Evolutionary conservation across 2,113 vertebrate species (phyloP).

Genomic region (Lynx canadensis): DNA sequence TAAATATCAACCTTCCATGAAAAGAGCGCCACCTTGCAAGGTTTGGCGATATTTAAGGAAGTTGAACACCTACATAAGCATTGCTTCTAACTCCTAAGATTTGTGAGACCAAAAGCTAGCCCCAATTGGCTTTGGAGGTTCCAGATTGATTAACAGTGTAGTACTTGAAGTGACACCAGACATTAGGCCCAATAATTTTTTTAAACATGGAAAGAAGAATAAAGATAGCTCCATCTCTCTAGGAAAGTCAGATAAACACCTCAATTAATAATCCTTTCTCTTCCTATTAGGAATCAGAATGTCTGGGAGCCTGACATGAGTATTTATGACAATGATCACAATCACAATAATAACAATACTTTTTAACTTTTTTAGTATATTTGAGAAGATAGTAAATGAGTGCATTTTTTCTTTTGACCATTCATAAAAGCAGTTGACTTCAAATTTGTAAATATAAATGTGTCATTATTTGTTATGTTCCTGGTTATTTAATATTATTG

Average conservation of each 20-base stretch:
- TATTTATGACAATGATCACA: not conserved
- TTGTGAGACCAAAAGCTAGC: slow-evolving; percentile 25
- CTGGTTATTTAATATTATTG: not conserved
- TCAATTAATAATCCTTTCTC: slow-evolving; percentile 32
- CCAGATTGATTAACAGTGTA: slow-evolving; percentile 25
- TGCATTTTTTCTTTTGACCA: slow-evolving; percentile 59
- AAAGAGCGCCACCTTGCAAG: slow-evolving; percentile 90
- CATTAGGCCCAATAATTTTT: not conserved
- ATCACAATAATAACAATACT: not conserved
- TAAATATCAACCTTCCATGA: slow-evolving; percentile 69
- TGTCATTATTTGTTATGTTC: slow-evolving; percentile 37
- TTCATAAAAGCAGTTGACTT: slow-evolving; percentile 69
- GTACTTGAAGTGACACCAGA: slow-evolving; percentile 14
- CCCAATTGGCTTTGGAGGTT: not conserved
- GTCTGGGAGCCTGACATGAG: not conserved
- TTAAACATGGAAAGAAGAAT: slow-evolving; percentile 8
- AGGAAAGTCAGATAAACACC: slow-evolving; percentile 55
- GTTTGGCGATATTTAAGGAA: slow-evolving; percentile 75
- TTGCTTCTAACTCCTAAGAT: slow-evolving; percentile 58
- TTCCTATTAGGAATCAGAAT: slow-evolving; percentile 23
- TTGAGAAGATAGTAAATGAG: not conserved
- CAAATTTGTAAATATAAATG: slow-evolving; percentile 52
- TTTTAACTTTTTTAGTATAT: slow-evolving; percentile 39
- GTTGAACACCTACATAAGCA: slow-evolving; percentile 70
- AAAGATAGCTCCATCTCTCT: slow-evolving; percentile 20